These are phyloP conservation scores for Microctenopoma stevenorrisi DNA, from an alignment of 2,797 vertebrate genomes.

Conservation along the genomic window DNA sequence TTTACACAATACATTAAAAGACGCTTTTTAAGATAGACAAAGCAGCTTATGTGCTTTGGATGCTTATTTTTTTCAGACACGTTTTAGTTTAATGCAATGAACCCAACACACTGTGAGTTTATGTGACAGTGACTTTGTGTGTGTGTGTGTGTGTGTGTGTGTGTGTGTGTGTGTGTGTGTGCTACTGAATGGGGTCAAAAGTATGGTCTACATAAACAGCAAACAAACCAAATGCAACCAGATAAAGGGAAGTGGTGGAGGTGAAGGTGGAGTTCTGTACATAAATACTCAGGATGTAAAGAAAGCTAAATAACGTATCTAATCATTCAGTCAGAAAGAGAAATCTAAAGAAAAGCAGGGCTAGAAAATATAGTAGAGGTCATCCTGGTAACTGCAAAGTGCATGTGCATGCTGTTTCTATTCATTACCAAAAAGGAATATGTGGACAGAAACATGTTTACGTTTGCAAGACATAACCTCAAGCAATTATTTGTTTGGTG, in stretches of 20 bases:
- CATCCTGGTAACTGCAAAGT: constrained; percentile 9
- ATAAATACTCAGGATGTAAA: background rate
- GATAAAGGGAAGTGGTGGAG: background rate
- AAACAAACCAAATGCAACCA: background rate
- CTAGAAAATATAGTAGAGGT: constrained; percentile 8
- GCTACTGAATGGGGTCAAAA: constrained; percentile 1
- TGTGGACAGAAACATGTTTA: background rate
- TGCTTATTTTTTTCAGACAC: constrained; percentile 13
- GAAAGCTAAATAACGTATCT: background rate
- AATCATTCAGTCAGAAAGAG: constrained; percentile 4
- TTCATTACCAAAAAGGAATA: background rate
- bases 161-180: background rate
- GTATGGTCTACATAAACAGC: background rate
- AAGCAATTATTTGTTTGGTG: constrained; percentile 16
- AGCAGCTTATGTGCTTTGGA: background rate
- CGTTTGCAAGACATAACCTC: constrained; percentile 7
- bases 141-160: background rate
- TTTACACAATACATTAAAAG: constrained; percentile 22
- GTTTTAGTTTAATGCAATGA: constrained; percentile 2
- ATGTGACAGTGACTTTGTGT: background rate
- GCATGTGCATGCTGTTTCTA: background rate
- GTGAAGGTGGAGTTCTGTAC: background rate
- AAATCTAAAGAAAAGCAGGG: constrained; percentile 5
- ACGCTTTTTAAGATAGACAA: constrained; percentile 8
- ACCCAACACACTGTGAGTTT: constrained; percentile 4